Percentiles rank a stretch among this genome's conserved stretches.
These are phyloP conservation scores for Leucoma salicis DNA, from an alignment of 2,888 invertebrate species.

Conservation along the genomic window DNA sequence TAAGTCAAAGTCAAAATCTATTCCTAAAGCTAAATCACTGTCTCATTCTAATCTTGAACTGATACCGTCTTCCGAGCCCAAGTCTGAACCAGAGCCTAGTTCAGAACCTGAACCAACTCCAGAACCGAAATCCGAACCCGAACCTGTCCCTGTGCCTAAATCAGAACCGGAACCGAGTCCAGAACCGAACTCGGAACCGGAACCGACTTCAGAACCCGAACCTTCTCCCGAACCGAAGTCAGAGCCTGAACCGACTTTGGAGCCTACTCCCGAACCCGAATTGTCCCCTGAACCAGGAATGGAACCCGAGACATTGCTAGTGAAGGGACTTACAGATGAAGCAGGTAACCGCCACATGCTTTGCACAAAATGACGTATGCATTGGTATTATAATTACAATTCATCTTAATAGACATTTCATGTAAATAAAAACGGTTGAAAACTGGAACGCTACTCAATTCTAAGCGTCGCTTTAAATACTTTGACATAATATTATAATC, in stretches of 20 bases:
- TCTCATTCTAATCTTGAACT: slow-evolving; percentile 39
- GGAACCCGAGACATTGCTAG: slow-evolving; percentile 75
- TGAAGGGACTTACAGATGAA: slow-evolving; percentile 76
- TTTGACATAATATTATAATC: too few relatives aligned
- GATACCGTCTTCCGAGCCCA: slow-evolving; percentile 22
- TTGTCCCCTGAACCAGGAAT: slow-evolving; percentile 65
- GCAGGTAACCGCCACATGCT: slow-evolving; percentile 74
- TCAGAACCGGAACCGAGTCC: slow-evolving; percentile 33
- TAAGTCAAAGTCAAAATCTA: slow-evolving; percentile 41
- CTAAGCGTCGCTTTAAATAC: too few relatives aligned
- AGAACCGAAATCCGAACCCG: slow-evolving; percentile 24
- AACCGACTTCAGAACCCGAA: slow-evolving; percentile 52
- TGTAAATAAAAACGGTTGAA: too few relatives aligned
- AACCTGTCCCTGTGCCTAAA: slow-evolving; percentile 43
- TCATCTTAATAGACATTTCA: too few relatives aligned
- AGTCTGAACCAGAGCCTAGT: slow-evolving; percentile 29
- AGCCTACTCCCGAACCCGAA: slow-evolving; percentile 71
- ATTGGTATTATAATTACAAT: slow-evolving; percentile 27
- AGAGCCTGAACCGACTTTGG: slow-evolving; percentile 61
- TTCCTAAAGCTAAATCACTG: slow-evolving; percentile 55
- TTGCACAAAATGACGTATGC: slow-evolving; percentile 42
- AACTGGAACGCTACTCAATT: too few relatives aligned
- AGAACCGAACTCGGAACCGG: slow-evolving; percentile 23
- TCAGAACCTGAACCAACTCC: slow-evolving; percentile 35
- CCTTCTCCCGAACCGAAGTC: slow-evolving; percentile 65